Evolutionary conservation across 53 echinoderm and acorn worm genomes (phyloP).

Genomic region (Patiria pectinifera): DNA sequence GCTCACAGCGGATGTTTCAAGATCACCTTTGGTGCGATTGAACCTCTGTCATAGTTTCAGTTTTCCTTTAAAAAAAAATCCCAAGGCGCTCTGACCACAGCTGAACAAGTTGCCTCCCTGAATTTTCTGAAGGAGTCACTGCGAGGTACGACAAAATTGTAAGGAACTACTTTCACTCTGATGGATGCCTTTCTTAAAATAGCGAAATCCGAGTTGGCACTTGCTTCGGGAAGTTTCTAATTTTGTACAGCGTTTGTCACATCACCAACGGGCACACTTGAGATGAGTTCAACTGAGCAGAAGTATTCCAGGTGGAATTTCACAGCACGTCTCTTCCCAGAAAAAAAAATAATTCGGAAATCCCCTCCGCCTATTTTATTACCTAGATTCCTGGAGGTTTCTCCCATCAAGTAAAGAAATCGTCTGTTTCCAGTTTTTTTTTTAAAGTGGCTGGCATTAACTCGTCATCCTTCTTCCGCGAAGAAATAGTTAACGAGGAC

Average conservation of each 20-base stretch:
- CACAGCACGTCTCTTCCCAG: conserved; percentile 22
- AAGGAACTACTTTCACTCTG: background rate
- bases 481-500: background rate
- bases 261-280: background rate
- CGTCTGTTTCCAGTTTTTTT: background rate
- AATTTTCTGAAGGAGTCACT: background rate
- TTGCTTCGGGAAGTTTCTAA: background rate
- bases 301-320: conserved; percentile 33
- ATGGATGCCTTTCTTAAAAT: background rate
- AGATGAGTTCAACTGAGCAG: background rate
- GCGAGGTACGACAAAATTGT: background rate
- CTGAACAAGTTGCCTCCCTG: background rate
- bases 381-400: background rate
- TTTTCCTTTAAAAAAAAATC: no score
- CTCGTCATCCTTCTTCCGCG: conserved; percentile 4
- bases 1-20: no score
- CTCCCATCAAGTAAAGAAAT: background rate
- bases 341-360: background rate
- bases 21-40: no score
- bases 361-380: background rate
- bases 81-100: no score
- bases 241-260: background rate
- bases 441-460: background rate
- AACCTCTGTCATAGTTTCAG: no score
- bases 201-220: background rate